phyloP scores from a whole-genome alignment of 2,888 invertebrate genomes.

The Sarcophaga caerulescens region DNA sequence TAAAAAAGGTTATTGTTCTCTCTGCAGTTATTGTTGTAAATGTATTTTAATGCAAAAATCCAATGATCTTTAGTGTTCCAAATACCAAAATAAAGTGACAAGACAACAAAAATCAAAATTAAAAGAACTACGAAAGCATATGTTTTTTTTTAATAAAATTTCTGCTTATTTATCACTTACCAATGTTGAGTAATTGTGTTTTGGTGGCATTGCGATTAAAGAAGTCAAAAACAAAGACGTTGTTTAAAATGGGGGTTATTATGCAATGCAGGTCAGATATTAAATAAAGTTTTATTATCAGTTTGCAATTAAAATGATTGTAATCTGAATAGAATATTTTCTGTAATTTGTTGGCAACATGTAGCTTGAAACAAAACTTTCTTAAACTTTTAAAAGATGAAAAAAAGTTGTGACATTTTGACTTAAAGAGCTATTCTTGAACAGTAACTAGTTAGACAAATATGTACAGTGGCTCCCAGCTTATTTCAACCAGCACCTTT shows the following conservation, averaged over 20 bases:
- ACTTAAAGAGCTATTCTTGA: too few species aligned
- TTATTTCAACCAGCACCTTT: too few species aligned
- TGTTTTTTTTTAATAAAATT: not conserved
- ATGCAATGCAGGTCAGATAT: not conserved
- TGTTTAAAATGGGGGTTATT: not conserved
- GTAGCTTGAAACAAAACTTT: too few species aligned
- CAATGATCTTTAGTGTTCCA: constrained; percentile 26
- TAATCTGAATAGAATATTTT: too few species aligned
- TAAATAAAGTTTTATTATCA: too few species aligned
- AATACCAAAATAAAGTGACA: constrained; percentile 19
- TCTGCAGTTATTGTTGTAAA: not conserved
- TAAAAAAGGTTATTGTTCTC: not conserved
- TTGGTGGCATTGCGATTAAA: not conserved
- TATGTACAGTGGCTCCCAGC: too few species aligned
- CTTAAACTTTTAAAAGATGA: too few species aligned
- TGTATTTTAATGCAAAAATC: constrained; percentile 7
- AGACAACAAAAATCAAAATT: not conserved
- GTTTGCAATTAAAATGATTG: too few species aligned
- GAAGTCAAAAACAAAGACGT: constrained; percentile 18
- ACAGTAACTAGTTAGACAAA: too few species aligned
- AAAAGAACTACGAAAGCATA: not conserved
- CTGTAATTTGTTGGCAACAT: too few species aligned
- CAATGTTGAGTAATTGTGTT: not conserved
- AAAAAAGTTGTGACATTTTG: not conserved
- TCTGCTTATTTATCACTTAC: constrained; percentile 13